Conservation (phyloP, 2,888 invertebrate genomes). For the Rhingia rostrata region DNA sequence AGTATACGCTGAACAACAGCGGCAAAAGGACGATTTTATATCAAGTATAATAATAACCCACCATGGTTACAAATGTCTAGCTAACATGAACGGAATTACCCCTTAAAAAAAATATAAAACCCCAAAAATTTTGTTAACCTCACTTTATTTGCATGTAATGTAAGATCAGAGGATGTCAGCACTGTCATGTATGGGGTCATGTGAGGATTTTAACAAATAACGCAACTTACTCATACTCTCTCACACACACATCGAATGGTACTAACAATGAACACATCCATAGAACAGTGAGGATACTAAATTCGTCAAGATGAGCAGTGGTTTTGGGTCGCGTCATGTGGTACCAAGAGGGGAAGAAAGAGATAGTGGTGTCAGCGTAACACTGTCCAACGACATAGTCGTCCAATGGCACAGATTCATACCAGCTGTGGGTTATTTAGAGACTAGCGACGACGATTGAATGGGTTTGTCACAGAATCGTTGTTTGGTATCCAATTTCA, state of each 20-base stretch:
- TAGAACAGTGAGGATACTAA: no score
- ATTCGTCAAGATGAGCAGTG: no score
- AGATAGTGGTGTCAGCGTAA: no score
- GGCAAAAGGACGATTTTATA: neutral
- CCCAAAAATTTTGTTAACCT: neutral
- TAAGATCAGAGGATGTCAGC: neutral
- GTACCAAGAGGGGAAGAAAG: no score
- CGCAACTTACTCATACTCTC: neutral
- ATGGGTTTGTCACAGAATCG: no score
- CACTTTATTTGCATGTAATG: neutral
- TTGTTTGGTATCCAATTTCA: no score
- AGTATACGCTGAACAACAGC: neutral
- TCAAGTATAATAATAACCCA: neutral
- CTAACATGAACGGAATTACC: neutral
- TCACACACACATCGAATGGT: neutral
- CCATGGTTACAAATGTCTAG: neutral
- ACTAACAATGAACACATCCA: neutral
- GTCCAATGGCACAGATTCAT: no score
- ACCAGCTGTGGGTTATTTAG: no score
- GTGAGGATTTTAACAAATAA: slow-evolving; percentile 2
- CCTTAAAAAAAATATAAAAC: neutral
- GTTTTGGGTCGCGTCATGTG: no score
- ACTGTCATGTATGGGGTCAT: slow-evolving; percentile 22
- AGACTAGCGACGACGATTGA: no score
- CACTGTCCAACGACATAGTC: no score